Evolutionary conservation across 2,888 invertebrate species (phyloP), one percentile per base, ranked within the genome.

Genomic region (Hetaerina titia): DNA sequence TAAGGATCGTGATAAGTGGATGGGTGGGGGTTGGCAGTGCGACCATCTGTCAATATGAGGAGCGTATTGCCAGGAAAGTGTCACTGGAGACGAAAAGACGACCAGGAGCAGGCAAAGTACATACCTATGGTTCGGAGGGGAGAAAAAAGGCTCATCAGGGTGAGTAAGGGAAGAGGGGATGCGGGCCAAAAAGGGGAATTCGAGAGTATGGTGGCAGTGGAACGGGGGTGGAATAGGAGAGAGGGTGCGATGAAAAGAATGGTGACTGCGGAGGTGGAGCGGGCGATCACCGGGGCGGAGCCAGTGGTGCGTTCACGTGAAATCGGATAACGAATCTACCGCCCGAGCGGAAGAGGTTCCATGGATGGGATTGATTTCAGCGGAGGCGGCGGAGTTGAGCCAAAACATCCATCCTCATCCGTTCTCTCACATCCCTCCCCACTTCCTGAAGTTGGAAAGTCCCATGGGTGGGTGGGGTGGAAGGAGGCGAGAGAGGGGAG

Each of bases 271-370:
- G 63, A 60, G 90, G 11, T 1, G n/a, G 31, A 45, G 90, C 22
- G 90, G 19, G 64, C 64, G 17, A 64, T 90, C 45, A 64, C 90
- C 64, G 45, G 45, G 64, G 45, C 63, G 31, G 64, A 45, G 19
- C 56, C 63, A 90, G 45, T 45, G 90, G 64, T 31, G 90, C 90
- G 90, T 90, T 90, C 90, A 90, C 63, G 90, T 64, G 90, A 64
- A 90, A 90, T 64, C 45, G 31, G 64, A 90, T 90, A 90, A 90
- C 45, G 90, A 90, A 64, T 90, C 90, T 63, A 22, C 64, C 90
- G 45, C 45, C 45, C 64, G 90, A n/a, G 81, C 15, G 81, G 81
- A 81, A 22, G 81, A 19, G 69, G n/a, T 69, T 2, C 69, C 2
- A 45, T 4, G 45, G 45, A 45, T n/a, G 17, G n/a, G 69, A 13